phyloP scores from a whole-genome alignment of 2,113 vertebrate genomes.

The Megaleporinus macrocephalus region DNA sequence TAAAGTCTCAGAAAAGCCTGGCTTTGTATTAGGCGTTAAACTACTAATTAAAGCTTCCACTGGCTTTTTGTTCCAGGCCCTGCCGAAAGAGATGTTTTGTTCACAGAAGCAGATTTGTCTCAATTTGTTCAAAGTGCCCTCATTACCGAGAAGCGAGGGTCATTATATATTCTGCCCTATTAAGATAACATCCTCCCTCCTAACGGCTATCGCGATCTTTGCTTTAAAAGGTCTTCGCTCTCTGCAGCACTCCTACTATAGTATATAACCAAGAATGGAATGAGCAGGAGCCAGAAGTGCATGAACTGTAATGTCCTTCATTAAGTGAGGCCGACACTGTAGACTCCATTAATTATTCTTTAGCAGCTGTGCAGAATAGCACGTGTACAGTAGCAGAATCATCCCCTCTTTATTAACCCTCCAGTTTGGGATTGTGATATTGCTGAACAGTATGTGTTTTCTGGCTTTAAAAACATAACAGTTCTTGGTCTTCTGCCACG shows the following conservation, averaged over 20 bases:
- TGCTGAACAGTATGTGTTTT: neutral
- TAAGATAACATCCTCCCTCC: constrained; percentile 34
- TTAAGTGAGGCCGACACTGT: neutral
- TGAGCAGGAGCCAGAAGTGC: constrained; percentile 1
- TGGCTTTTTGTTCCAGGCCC: constrained; percentile 32
- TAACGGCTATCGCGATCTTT: constrained; percentile 16
- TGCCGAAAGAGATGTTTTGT: constrained; percentile 31
- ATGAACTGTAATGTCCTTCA: neutral
- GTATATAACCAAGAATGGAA: constrained; percentile 5
- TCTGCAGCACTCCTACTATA: neutral
- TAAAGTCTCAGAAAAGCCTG: neutral
- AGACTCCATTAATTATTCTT: constrained; percentile 5
- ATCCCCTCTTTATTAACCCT: neutral
- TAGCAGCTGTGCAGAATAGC: neutral
- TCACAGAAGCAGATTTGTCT: constrained; percentile 44
- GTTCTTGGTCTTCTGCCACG: neutral
- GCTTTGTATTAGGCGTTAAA: constrained; percentile 23
- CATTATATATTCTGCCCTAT: constrained; percentile 46
- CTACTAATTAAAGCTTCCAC: constrained; percentile 36
- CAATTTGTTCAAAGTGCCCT: constrained; percentile 48
- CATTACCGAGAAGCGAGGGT: constrained; percentile 32
- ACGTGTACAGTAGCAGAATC: neutral
- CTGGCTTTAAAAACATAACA: neutral
- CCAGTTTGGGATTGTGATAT: neutral
- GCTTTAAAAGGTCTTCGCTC: constrained; percentile 26